Conservation (phyloP, 2,888 invertebrate genomes). For the Nematopogon swammerdamellus region DNA sequence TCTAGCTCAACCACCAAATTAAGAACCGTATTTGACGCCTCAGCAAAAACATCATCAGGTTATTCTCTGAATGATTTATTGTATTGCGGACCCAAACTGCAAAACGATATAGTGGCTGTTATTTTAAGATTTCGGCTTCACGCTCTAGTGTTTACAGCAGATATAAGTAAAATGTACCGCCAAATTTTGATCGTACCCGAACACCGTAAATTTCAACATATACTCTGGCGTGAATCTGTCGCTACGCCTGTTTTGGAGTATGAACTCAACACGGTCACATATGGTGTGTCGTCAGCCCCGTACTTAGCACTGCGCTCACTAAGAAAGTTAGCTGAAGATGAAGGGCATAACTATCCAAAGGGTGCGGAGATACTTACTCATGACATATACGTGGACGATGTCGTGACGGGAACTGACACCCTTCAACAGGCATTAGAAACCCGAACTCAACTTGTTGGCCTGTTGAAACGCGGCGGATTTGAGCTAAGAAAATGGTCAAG, state of each 20-base stretch:
- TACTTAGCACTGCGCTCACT: slow-evolving; percentile 3
- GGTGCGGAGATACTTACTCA: slow-evolving; percentile 1
- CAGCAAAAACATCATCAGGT: slow-evolving; percentile 10
- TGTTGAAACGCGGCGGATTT: background rate
- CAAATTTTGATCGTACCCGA: slow-evolving; percentile 1
- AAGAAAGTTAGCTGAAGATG: slow-evolving; percentile 4
- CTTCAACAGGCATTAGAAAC: background rate
- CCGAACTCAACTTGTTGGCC: background rate
- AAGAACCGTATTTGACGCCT: slow-evolving; percentile 15
- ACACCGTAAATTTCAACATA: slow-evolving; percentile 2
- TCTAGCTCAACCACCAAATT: slow-evolving; percentile 12
- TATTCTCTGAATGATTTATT: slow-evolving; percentile 11
- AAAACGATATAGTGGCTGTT: slow-evolving; percentile 13
- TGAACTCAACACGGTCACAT: slow-evolving; percentile 5
- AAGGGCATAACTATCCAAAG: background rate
- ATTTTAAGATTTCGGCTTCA: slow-evolving; percentile 11
- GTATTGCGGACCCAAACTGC: slow-evolving; percentile 13
- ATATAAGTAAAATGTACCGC: slow-evolving; percentile 8
- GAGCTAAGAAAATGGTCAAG: background rate
- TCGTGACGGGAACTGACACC: background rate
- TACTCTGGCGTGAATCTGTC: slow-evolving; percentile 3
- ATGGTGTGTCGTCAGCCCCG: slow-evolving; percentile 3
- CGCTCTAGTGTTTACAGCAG: slow-evolving; percentile 12
- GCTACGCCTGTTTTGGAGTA: slow-evolving; percentile 1
- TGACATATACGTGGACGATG: background rate